phyloP scores from a whole-genome alignment of 2,888 invertebrate species.

The Hirtodrosophila cameraria region DNA sequence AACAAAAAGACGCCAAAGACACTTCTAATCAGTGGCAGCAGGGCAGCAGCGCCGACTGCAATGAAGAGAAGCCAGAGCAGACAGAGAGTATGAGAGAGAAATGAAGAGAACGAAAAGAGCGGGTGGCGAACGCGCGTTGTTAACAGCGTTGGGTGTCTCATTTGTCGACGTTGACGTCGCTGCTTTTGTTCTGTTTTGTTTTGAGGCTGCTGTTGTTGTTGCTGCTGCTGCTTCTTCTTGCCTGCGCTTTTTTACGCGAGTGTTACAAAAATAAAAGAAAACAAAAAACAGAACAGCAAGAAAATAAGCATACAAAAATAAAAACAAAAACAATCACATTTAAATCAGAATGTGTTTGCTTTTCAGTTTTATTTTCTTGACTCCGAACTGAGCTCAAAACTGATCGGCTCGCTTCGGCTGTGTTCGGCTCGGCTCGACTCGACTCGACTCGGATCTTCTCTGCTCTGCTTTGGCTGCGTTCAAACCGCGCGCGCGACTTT shows the following conservation, averaged over 20 bases:
- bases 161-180: constrained; percentile 7
- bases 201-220: constrained; percentile 17
- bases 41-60: constrained; percentile 8
- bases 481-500: constrained; percentile 63
- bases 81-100: constrained; percentile 7
- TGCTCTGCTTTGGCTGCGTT: constrained; percentile 15
- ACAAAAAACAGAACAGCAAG: constrained; percentile 34
- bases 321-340: constrained; percentile 70
- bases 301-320: constrained; percentile 21
- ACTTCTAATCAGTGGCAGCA: constrained; percentile 58
- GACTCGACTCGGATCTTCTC: constrained; percentile 3
- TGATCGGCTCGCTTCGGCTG: constrained; percentile 20
- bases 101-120: too few species aligned
- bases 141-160: constrained; percentile 12
- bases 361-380: constrained; percentile 48
- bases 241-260: constrained; percentile 39
- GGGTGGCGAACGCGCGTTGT: too few species aligned
- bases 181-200: constrained; percentile 41
- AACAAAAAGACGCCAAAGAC: constrained; percentile 46
- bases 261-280: constrained; percentile 41
- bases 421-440: constrained; percentile 16
- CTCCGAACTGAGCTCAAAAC: constrained; percentile 4
- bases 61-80: constrained; percentile 11
- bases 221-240: constrained; percentile 24
- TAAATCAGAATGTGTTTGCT: constrained; percentile 69